Conservation (phyloP, 2,888 invertebrate genomes). For the Brachypterus glaber region DNA sequence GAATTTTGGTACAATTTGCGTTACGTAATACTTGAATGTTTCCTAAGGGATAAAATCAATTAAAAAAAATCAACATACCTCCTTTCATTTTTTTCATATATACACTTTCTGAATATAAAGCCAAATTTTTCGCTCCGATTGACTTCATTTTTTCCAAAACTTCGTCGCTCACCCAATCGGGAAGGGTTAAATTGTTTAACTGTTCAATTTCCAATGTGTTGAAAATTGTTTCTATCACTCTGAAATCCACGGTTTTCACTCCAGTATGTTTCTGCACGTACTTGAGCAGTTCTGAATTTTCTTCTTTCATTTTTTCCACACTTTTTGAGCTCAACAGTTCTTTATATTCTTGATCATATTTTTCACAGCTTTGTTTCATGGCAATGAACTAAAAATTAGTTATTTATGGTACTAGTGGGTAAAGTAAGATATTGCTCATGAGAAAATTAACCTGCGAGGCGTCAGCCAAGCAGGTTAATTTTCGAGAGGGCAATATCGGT, state of each 20-base stretch:
- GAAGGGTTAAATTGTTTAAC: slow-evolving; percentile 58
- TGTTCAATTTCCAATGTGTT: slow-evolving; percentile 59
- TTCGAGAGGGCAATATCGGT: no score
- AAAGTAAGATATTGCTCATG: no score
- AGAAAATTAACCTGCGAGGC: no score
- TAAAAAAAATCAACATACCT: slow-evolving; percentile 42
- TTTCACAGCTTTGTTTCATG: slow-evolving; percentile 46
- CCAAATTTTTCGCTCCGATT: slow-evolving; percentile 59
- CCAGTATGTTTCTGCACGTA: slow-evolving; percentile 52
- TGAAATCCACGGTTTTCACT: slow-evolving; percentile 46
- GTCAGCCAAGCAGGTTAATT: no score
- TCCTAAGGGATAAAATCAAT: no score
- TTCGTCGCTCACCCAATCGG: slow-evolving; percentile 62
- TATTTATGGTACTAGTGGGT: no score
- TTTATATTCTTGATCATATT: slow-evolving; percentile 44
- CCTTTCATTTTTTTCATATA: slow-evolving; percentile 62
- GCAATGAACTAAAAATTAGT: slow-evolving; percentile 40
- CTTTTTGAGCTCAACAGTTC: slow-evolving; percentile 44
- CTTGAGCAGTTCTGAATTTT: slow-evolving; percentile 52
- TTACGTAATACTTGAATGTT: no score
- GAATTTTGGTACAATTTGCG: no score
- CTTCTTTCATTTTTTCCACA: slow-evolving; percentile 44
- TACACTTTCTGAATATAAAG: slow-evolving; percentile 58
- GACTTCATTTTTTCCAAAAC: slow-evolving; percentile 58
- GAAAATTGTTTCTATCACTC: slow-evolving; percentile 62